Evolutionary conservation across 2,888 invertebrate genomes (phyloP), one percentile per base, ranked within the genome.

Genomic region (Drosophila paramelanica): DNA sequence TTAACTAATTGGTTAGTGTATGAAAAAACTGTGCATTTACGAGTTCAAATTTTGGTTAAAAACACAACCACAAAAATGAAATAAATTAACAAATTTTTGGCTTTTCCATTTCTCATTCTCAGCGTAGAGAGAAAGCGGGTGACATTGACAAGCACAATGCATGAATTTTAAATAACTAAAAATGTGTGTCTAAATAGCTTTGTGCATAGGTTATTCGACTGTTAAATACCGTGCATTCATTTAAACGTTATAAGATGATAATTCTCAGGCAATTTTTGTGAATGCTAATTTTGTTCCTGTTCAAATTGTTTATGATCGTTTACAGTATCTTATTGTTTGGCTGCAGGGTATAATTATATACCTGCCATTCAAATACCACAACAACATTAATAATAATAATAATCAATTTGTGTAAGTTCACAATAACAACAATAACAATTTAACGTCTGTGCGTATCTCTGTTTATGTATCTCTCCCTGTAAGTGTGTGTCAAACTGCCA

Each of bases 91-190:
- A 20, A 47, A 23, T 39, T 69, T 61, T 39, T 51, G 46, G 39
- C 45, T 65, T 67, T 66, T 83, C 81, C 68, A 25, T 72, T 77
- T 82, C 80, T 66, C 80, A 81, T 84, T 81, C 76, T 84, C 76
- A 69, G 57, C n/a, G 42, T 13, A 36, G 45, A 53, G 84, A 69
- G 82, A 82, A 82, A 82, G 87, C 85, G 61, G 65, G n/a, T 60
- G 73, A 45, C 49, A 60, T 53, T 61, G 47, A 36, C 52, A 41
- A 60, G 67, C 58, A 73, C 73, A 73, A 73, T 55, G 62, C 62
- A n/a, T n/a, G 23, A 73, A 39, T 73, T 72, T 57, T 31, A 27
- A 38, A 25, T 33, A 33, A 8, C 49, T 25, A 23, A n/a, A 6
- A 38, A 41, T 36, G 13, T 11, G 36, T 36, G 13, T 17, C 20